A percentile compares a stretch with the other conserved stretches of the same genome.
Conservation (phyloP, 1,140 invertebrate genomes). For the Chlorops oryzae region DNA sequence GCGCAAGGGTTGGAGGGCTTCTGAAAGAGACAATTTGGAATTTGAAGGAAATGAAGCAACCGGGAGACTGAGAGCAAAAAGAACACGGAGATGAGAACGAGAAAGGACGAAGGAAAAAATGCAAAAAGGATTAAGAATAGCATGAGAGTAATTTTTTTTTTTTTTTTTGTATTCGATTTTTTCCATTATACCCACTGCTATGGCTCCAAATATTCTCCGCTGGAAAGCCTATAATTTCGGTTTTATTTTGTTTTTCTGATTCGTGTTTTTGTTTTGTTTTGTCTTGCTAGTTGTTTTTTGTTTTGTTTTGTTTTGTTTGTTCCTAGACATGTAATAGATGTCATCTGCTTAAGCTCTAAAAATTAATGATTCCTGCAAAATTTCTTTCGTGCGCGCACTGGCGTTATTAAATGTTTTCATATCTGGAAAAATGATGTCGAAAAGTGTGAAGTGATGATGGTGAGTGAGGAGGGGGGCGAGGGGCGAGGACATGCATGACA, state of each 20-base stretch:
- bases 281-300: not conserved
- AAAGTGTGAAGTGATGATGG: no score
- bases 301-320: conserved; percentile 6
- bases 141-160: not conserved
- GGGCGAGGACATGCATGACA: no score
- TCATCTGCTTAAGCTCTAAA: conserved; percentile 16
- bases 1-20: no score
- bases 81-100: not conserved
- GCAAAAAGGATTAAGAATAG: not conserved
- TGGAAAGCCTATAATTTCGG: not conserved
- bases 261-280: not conserved
- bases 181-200: not conserved
- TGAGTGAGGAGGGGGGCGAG: no score
- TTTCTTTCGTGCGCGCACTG: no score
- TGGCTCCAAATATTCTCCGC: not conserved
- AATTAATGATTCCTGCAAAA: conserved; percentile 16
- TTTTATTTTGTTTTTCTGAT: not conserved
- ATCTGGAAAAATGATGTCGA: no score
- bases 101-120: not conserved
- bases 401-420: no score
- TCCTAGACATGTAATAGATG: conserved; percentile 6
- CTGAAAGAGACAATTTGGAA: no score
- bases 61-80: no score
- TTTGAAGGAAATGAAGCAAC: no score
- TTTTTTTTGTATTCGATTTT: no score